Base-by-base conservation (phyloP, 2,797 vertebrate genomes). In the Bufotes viridis region DNA sequence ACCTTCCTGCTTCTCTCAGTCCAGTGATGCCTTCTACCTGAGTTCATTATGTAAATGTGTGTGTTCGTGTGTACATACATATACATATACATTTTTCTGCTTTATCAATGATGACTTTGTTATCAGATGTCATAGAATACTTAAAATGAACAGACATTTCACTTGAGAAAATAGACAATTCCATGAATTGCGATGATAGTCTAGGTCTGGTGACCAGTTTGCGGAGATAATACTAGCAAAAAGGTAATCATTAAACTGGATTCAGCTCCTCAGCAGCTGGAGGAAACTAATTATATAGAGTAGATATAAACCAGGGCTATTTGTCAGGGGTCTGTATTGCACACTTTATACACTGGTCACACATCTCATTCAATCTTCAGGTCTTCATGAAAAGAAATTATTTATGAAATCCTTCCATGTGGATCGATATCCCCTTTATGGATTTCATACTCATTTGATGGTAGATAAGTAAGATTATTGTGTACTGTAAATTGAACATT, bases 251-350 rank as follows among this genome's bases (percentile, higher is more conserved):
- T 72, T 80, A 58, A 10, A 63, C 26, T 75, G 67, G 29, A 88
- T 76, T 81, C 69, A 55, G 29, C 18, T 63, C 57, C 72, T 24
- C 34, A 34, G 69, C 61, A 76, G 49, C 78, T 75, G 78, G 9
- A 60, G 83, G 42, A 61, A 82, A 86, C 69, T 58, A 84, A 81
- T 89, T 85, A 81, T 15, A 69, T 24, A 70, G 49, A 58, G 63
- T 20, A 58, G 20, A 74, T 11, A 70, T 72, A 42, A 78, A 49
- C 20, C 49, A 49, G 34, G 24, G 75, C 29, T 49, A 69, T 89
- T 78, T 81, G 49, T 65, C 63, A 80, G 42, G 49, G 57, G 26
- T 84, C 29, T 76, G 29, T 29, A 26, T 65, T 70, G 9, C 20
- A 24, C 34, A 51, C 61, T 67, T 29, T 72, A 74, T 18, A 13